phyloP scores from a whole-genome alignment of 1,140 invertebrate species.

The Paraescarpia echinospica region DNA sequence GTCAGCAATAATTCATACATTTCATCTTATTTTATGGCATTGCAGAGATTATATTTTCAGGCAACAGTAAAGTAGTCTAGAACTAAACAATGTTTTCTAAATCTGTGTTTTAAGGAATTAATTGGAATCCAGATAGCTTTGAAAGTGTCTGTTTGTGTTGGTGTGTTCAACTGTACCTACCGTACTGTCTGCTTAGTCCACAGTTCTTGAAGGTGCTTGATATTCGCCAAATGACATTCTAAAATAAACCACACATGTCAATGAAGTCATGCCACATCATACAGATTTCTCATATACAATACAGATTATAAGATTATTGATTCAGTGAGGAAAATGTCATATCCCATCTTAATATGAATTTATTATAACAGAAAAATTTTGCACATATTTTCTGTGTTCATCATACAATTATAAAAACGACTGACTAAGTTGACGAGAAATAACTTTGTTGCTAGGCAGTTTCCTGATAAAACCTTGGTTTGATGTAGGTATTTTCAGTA shows the following conservation, averaged over 20 bases:
- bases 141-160: neutral
- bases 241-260: neutral
- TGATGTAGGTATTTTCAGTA: too few relatives aligned
- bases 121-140: neutral
- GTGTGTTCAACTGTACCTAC: neutral
- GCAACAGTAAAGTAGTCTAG: neutral
- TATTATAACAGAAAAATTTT: too few relatives aligned
- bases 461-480: too few relatives aligned
- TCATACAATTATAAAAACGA: too few relatives aligned
- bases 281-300: too few relatives aligned
- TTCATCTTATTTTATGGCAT: neutral
- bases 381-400: too few relatives aligned
- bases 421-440: too few relatives aligned
- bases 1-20: neutral
- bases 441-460: too few relatives aligned
- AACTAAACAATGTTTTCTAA: neutral
- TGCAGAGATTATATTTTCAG: neutral
- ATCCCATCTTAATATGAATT: too few relatives aligned
- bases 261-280: too few relatives aligned
- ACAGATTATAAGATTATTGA: too few relatives aligned
- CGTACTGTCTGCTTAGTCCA: neutral
- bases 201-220: neutral
- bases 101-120: neutral
- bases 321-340: too few relatives aligned
- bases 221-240: neutral